phyloP scores from a whole-genome alignment of 2,113 vertebrate species.

The Rhynchomys soricoides region DNA sequence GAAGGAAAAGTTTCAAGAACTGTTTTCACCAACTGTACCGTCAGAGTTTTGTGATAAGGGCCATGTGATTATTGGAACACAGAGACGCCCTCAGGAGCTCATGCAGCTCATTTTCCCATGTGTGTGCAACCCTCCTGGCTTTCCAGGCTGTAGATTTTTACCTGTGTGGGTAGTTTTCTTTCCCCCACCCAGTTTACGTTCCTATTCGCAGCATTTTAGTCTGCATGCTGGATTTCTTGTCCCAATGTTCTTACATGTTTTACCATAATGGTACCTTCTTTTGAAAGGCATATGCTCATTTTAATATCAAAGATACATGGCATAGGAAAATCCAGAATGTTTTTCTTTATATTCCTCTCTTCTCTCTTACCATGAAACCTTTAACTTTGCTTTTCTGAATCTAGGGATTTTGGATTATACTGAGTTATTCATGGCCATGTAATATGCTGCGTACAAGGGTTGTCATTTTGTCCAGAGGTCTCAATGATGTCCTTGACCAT shows the following conservation, averaged over 20 bases:
- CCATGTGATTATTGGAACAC: neutral
- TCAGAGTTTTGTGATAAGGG: neutral
- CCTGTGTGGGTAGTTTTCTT: neutral
- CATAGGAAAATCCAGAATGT: neutral
- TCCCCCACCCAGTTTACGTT: neutral
- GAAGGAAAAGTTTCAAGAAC: neutral
- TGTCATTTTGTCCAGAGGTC: slow-evolving; percentile 35
- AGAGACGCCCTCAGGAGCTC: neutral
- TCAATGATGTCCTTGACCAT: slow-evolving; percentile 9
- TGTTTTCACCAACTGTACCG: neutral
- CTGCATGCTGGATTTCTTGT: neutral
- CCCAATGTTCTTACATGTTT: neutral
- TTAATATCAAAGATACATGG: neutral
- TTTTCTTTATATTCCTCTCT: neutral
- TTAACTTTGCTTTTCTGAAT: slow-evolving; percentile 36
- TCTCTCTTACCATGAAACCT: neutral
- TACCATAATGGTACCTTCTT: neutral
- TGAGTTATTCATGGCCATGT: neutral
- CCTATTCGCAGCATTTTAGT: slow-evolving; percentile 27
- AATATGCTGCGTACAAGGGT: neutral
- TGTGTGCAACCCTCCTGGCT: neutral
- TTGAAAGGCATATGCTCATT: neutral
- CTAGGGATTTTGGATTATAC: neutral
- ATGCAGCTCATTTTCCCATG: neutral
- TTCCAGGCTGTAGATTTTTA: neutral